Conservation (phyloP, 2,113 vertebrate genomes). For the Edolisoma coerulescens region DNA sequence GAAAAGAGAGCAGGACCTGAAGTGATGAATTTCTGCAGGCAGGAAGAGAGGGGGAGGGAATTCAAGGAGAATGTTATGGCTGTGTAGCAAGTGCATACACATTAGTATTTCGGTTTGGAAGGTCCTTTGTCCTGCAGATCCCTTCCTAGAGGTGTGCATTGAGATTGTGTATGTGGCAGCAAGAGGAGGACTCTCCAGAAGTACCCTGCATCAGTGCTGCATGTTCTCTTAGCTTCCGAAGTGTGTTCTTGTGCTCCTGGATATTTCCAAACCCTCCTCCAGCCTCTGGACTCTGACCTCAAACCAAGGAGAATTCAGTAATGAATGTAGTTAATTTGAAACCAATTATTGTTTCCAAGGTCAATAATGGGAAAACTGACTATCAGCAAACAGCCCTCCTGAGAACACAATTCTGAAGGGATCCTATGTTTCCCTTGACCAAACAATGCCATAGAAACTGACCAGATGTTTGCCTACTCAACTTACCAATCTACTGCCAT, state of each 20-base stretch:
- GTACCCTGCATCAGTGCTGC: not conserved
- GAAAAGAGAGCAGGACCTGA: not conserved
- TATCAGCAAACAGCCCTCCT: not conserved
- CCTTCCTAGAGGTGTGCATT: not conserved
- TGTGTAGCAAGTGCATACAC: not conserved
- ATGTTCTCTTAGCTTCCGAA: not conserved
- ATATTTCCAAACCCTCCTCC: not conserved
- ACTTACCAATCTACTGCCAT: not conserved
- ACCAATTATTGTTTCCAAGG: slow-evolving; percentile 10
- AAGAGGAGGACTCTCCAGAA: not conserved
- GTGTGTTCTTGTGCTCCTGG: not conserved
- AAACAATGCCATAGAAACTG: not conserved
- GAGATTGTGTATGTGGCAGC: not conserved
- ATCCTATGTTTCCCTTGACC: not conserved
- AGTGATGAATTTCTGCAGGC: not conserved
- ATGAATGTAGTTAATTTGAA: slow-evolving; percentile 17
- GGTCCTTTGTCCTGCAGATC: not conserved
- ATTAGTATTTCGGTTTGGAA: not conserved
- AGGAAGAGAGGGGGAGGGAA: not conserved
- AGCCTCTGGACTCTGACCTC: not conserved
- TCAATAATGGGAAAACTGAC: slow-evolving; percentile 8
- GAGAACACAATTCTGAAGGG: not conserved
- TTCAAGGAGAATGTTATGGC: not conserved
- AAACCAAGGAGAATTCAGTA: not conserved
- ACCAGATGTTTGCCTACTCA: not conserved